Conservation (phyloP, 2,888 invertebrate genomes). For the Odontothrips loti region DNA sequence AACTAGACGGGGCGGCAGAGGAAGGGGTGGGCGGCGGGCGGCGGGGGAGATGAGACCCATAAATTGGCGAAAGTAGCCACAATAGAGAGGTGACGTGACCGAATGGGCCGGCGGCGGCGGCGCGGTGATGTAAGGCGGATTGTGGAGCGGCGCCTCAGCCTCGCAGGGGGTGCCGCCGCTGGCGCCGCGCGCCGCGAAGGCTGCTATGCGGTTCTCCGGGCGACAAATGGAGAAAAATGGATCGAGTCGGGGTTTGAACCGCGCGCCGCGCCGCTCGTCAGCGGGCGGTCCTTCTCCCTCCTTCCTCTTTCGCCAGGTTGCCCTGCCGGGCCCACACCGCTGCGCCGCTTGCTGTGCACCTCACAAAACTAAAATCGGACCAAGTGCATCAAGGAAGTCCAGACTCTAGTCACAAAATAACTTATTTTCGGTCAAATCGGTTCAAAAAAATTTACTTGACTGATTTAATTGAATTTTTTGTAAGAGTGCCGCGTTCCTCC, state of each 20-base stretch:
- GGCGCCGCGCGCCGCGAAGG: not conserved
- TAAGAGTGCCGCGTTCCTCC: not conserved
- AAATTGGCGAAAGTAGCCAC: conserved; percentile 11
- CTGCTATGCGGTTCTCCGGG: not conserved
- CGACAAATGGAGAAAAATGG: conserved; percentile 1
- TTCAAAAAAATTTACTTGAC: too few species aligned
- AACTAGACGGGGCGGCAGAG: too few species aligned
- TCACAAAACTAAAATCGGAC: too few species aligned
- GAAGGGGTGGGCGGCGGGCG: not conserved
- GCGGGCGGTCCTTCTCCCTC: not conserved
- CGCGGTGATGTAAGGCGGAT: not conserved
- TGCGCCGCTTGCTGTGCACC: too few species aligned
- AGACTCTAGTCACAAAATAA: too few species aligned
- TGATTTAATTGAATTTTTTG: not conserved
- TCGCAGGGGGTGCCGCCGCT: too few species aligned
- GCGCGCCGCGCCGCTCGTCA: too few species aligned
- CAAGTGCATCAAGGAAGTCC: too few species aligned
- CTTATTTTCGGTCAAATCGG: too few species aligned
- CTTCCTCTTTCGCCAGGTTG: not conserved
- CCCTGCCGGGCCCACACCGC: not conserved
- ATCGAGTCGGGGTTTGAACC: not conserved
- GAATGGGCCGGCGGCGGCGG: not conserved
- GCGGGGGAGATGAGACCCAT: not conserved
- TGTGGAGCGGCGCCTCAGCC: not conserved
- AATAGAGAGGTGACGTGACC: not conserved